Percentiles rank a stretch among this genome's conserved stretches.
Evolutionary conservation across 1,140 invertebrate genomes (phyloP).

Genomic region (Centruroides sculpturatus): DNA sequence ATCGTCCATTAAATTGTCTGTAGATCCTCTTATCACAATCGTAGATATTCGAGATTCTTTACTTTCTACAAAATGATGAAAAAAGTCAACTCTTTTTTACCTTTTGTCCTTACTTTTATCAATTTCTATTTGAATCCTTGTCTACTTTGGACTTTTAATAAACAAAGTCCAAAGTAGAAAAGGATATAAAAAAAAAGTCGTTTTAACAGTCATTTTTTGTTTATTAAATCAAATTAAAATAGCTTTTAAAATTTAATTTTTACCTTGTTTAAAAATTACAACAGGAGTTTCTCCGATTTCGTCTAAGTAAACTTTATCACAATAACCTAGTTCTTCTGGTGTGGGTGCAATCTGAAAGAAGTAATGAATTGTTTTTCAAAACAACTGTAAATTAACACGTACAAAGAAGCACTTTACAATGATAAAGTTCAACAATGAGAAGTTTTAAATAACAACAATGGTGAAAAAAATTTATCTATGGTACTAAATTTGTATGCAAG

Average conservation of each 20-base stretch:
- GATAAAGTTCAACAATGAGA: background rate
- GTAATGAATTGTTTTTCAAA: background rate
- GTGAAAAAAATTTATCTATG: no score
- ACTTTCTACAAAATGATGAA: constrained; percentile 23
- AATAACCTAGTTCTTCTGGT: constrained; percentile 80
- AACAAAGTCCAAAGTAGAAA: no score
- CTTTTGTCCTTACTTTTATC: background rate
- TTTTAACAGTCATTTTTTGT: no score
- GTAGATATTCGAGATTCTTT: constrained; percentile 77
- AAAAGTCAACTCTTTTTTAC: background rate
- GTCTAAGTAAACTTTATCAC: constrained; percentile 80
- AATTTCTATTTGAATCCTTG: background rate
- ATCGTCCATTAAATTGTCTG: constrained; percentile 98
- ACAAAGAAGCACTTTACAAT: background rate
- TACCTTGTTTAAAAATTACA: constrained; percentile 71
- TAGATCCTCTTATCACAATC: constrained; percentile 86
- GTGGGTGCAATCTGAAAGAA: constrained; percentile 51
- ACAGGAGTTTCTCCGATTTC: constrained; percentile 91
- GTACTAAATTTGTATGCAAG: no score
- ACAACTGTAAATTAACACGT: background rate
- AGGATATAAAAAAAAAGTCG: no score
- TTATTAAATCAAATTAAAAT: background rate
- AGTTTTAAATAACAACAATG: no score
- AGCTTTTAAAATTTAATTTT: background rate
- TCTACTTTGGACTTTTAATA: background rate